phyloP scores from a whole-genome alignment of 2,888 invertebrate species.

The Pollenia angustigena region DNA sequence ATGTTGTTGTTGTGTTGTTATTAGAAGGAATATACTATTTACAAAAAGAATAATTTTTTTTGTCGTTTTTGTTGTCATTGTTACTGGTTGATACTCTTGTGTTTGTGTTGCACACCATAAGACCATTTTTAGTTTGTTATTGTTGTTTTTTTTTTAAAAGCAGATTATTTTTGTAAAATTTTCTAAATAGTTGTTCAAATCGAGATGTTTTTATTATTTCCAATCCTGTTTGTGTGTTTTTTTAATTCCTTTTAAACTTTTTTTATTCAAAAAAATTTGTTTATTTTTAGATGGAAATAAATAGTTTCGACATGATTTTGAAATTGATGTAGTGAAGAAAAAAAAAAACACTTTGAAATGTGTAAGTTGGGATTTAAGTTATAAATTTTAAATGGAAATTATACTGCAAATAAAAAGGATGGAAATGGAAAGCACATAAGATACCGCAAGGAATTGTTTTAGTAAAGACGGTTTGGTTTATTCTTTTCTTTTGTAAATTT shows the following conservation, averaged over 20 bases:
- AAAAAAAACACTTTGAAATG: slow-evolving; percentile 42
- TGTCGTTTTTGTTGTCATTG: slow-evolving; percentile 15
- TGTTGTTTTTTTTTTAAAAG: slow-evolving; percentile 45
- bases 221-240: slow-evolving; percentile 38
- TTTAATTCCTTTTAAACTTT: slow-evolving; percentile 1
- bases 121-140: slow-evolving; percentile 50
- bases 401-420: not conserved
- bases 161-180: slow-evolving; percentile 62
- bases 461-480: not conserved
- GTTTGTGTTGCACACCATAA: slow-evolving; percentile 46
- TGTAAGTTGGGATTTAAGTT: slow-evolving; percentile 67
- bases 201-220: slow-evolving; percentile 63
- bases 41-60: slow-evolving; percentile 51
- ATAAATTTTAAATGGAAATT: slow-evolving; percentile 27
- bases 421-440: not conserved
- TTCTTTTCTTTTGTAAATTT: too few relatives aligned
- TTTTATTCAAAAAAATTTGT: slow-evolving; percentile 51
- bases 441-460: not conserved
- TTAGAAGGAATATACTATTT: slow-evolving; percentile 57
- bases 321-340: not conserved
- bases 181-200: slow-evolving; percentile 54
- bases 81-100: not conserved
- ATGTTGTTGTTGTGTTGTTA: slow-evolving; percentile 36
- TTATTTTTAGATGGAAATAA: slow-evolving; percentile 54
- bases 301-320: slow-evolving; percentile 59